Conservation (phyloP, 2,113 vertebrate species). For the Athene cunicularia region DNA sequence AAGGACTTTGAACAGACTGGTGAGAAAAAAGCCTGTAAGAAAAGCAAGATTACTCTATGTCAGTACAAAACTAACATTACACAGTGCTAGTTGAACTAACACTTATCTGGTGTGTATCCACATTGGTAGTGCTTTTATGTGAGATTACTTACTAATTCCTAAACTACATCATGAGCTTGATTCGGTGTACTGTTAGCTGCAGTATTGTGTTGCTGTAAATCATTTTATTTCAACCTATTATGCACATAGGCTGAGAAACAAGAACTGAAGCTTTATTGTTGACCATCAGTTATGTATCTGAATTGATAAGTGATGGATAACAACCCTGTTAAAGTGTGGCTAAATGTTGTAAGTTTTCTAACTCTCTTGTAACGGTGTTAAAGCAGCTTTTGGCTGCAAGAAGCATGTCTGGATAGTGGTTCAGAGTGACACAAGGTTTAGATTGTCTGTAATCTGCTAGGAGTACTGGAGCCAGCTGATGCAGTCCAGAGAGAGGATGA, state of each 20-base stretch:
- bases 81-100: background rate
- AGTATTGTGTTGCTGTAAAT: background rate
- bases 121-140: background rate
- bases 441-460: conserved; percentile 29
- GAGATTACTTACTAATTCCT: background rate
- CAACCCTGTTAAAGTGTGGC: background rate
- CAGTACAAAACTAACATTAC: background rate
- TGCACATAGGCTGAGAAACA: background rate
- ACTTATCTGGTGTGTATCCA: background rate
- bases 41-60: background rate
- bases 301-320: background rate
- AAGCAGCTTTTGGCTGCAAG: background rate
- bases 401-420: background rate
- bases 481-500: conserved; percentile 46
- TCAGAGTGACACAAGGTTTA: conserved; percentile 44
- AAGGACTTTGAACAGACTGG: background rate
- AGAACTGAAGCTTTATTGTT: background rate
- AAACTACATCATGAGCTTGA: background rate
- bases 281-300: background rate
- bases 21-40: background rate
- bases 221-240: background rate
- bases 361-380: background rate
- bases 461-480: conserved; percentile 54
- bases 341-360: background rate
- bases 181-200: background rate